Base-by-base conservation (phyloP, 2,888 invertebrate species). In the Euclidia mi region DNA sequence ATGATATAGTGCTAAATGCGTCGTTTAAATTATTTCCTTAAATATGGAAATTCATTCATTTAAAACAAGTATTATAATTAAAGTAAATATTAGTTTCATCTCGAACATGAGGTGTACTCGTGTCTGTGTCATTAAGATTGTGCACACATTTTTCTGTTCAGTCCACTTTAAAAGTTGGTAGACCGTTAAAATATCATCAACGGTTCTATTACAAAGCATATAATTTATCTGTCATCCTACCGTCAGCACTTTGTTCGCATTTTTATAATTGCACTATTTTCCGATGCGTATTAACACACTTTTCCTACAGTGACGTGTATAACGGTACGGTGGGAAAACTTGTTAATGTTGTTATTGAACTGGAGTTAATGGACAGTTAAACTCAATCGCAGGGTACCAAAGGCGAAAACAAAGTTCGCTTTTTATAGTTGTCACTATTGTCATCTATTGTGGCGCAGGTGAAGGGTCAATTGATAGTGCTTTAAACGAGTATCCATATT, bases 321-420 rank as follows among this genome's bases (percentile, higher is more conserved):
- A 3, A 7, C 11, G 42, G 40, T 31, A 53, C 55, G 50, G 59
- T 57, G 60, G 44, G 52, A 49, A 61, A 71, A 61, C 45, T 47
- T 7, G 42, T 29, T 43, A 49, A 62, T 46, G 32, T 46, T 53
- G 55, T 50, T 44, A 50, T 50, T 44, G 7, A 56, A 58, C 55
- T 42, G 29, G 50, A 43, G 31, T n/a, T 15, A 31, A 32, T 35
- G 17, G 42, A 12, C 49, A 48, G 31, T 40, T 38, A 37, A 42
- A 56, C 6, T 44, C 55, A 49, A 58, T 56, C 49, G 17, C 49
- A 58, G 28, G 29, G 37, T 37, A 38, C 38, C n/a, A n/a, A n/a
- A 18, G 15, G 37, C 25, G 40, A 49, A 45, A 58, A 58, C 51
- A 58, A 71, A 56, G 56, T 56, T 53, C 18, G 32, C 1, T 43